A percentile compares a stretch with the other conserved stretches of the same genome.
These are phyloP conservation scores for Rhinolophus ferrumequinum DNA, from an alignment of 2,113 vertebrate genomes.

Conservation along the genomic window DNA sequence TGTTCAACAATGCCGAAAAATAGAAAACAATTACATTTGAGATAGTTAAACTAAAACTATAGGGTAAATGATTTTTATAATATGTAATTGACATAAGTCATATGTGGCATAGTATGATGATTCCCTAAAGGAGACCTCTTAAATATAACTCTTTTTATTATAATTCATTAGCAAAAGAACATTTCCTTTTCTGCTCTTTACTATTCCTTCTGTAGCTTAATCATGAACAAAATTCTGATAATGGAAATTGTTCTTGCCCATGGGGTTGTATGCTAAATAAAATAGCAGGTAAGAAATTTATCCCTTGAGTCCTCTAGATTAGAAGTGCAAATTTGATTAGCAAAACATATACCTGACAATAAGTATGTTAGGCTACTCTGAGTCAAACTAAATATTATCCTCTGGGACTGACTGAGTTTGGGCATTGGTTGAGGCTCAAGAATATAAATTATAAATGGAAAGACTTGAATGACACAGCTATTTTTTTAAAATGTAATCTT, in stretches of 20 bases:
- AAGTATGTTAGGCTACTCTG: conserved; percentile 9
- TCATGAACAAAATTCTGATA: conserved; percentile 28
- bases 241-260: conserved; percentile 27
- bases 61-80: neutral
- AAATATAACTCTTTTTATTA: neutral
- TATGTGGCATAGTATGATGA: neutral
- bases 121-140: neutral
- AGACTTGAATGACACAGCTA: neutral
- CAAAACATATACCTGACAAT: conserved; percentile 56
- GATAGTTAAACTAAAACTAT: neutral
- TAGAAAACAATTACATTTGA: neutral
- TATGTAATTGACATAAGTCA: neutral
- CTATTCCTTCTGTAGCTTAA: neutral
- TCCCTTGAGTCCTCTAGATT: conserved; percentile 31
- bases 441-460: conserved; percentile 51
- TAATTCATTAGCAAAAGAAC: neutral
- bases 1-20: neutral
- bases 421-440: neutral
- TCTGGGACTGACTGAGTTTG: neutral
- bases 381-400: conserved; percentile 55
- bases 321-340: conserved; percentile 65
- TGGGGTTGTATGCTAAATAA: conserved; percentile 25
- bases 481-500: neutral
- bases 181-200: conserved; percentile 19
- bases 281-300: conserved; percentile 38